Percentiles rank a stretch among this genome's conserved stretches.
phyloP scores from a whole-genome alignment of 2,888 invertebrate species.

The Agrochola macilenta region DNA sequence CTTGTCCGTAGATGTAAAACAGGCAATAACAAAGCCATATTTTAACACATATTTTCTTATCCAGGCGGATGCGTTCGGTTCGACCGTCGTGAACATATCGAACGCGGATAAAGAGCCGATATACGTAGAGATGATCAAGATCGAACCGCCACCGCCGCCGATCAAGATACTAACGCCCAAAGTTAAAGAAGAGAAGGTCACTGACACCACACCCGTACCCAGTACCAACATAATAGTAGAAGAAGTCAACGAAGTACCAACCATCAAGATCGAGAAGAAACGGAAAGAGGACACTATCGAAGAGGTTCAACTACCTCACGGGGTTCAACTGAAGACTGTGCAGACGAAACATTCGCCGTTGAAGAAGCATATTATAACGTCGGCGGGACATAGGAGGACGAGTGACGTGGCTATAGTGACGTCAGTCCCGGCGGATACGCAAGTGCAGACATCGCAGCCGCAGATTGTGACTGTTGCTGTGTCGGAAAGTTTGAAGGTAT shows the following conservation, averaged over 20 bases:
- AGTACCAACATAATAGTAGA: conserved; percentile 77
- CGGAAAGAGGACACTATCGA: conserved; percentile 76
- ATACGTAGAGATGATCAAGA: conserved; percentile 69
- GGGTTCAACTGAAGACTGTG: conserved; percentile 83
- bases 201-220: conserved; percentile 69
- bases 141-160: conserved; percentile 58
- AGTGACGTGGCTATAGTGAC: conserved; percentile 66
- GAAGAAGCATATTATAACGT: conserved; percentile 85
- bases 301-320: conserved; percentile 69
- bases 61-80: conserved; percentile 78
- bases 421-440: conserved; percentile 32
- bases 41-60: not conserved
- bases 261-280: conserved; percentile 65
- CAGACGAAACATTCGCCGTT: conserved; percentile 83
- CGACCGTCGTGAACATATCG: conserved; percentile 76
- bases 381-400: conserved; percentile 73
- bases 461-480: conserved; percentile 85
- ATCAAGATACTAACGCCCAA: conserved; percentile 59
- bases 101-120: conserved; percentile 75
- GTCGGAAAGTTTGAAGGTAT: conserved; percentile 83
- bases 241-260: conserved; percentile 78
- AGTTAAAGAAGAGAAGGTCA: conserved; percentile 53
- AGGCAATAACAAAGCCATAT: not conserved
- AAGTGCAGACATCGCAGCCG: conserved; percentile 68
- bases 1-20: not conserved